These are phyloP conservation scores for Coptodon rendalli DNA, from an alignment of 2,113 vertebrate genomes.

Conservation along the genomic window DNA sequence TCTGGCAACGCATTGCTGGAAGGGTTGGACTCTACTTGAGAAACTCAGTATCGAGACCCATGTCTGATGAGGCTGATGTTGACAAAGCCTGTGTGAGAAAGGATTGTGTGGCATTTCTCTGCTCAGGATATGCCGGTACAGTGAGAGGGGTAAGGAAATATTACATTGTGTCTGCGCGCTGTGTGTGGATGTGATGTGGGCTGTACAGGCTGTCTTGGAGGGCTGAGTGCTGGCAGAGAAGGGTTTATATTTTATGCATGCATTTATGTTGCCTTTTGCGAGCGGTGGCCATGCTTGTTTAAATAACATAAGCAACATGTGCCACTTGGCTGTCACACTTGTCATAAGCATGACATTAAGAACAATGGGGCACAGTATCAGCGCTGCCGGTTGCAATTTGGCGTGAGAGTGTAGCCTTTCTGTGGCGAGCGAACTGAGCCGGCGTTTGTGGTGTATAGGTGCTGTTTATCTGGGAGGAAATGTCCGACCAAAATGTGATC, in stretches of 20 bases:
- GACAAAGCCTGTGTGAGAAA: constrained; percentile 50
- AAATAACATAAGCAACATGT: constrained; percentile 66
- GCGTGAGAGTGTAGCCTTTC: constrained; percentile 14
- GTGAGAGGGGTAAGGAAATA: constrained; percentile 57
- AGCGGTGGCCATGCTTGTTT: constrained; percentile 13
- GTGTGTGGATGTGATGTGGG: constrained; percentile 41
- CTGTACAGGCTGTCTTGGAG: constrained; percentile 35
- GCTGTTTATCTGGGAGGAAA: constrained; percentile 70
- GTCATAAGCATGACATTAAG: constrained; percentile 49
- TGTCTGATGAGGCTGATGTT: constrained; percentile 64
- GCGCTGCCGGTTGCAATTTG: constrained; percentile 33
- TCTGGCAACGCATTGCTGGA: constrained; percentile 59
- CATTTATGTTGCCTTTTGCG: constrained; percentile 51
- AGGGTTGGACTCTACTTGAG: constrained; percentile 70
- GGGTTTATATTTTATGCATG: constrained; percentile 51
- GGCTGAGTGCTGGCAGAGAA: constrained; percentile 42
- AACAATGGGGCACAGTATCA: constrained; percentile 36
- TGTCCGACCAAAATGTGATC: constrained; percentile 85
- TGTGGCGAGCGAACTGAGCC: constrained; percentile 42
- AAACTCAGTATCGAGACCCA: constrained; percentile 58
- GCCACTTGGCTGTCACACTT: constrained; percentile 62
- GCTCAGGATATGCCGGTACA: constrained; percentile 61
- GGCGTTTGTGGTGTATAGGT: constrained; percentile 64
- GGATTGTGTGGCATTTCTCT: constrained; percentile 55
- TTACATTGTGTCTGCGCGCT: constrained; percentile 56